Base-by-base conservation (phyloP, 2,113 vertebrate species). In the Trogon melanurus region DNA sequence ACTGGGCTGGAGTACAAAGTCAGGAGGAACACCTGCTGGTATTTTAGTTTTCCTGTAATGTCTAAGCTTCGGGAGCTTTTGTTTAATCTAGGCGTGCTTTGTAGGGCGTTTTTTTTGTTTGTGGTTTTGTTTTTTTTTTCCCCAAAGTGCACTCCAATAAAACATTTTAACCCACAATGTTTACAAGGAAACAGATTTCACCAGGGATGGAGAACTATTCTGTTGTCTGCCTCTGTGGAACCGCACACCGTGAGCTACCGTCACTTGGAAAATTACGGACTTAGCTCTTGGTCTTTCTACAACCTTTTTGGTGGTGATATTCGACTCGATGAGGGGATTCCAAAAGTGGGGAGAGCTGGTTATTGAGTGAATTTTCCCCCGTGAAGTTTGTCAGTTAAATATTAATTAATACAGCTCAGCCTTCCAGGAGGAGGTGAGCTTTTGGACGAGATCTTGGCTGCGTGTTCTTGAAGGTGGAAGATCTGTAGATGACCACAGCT, bases 11-110 rank as follows among this genome's bases (percentile, higher is more conserved):
- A 79, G 61, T 69, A 95, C 79, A 85, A 85, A 97, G 65, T 36
- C 51, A 61, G 58, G 66, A 70, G 64, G 93, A 92, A 93, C 41
- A 74, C 70, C 66, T 94, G 89, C 87, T 96, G 91, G 51, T 88
- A 50, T 96, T 97, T 92, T 78, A 74, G 54, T 85, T 95, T 95
- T 73, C 50, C 72, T 89, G 30, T 89, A 91, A 91, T 89, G 30
- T 90, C 65, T 91, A 50, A 91, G 54, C 74, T 91, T 86, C 71
- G 53, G 29, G n/a, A 74, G 45, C 76, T 66, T 73, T 91, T 96
- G 82, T 90, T 93, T 95, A 86, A 95, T 85, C 38, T 36, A 74
- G 61, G 60, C 56, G 20, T 85, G 32, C 10, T 85, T 69, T 19
- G 10, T 11, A 41, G 41, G 41, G 41, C 79, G 16, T 16, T 17